Evolutionary conservation across 1,140 invertebrate genomes (phyloP), one percentile per base, ranked within the genome.

Genomic region (Apis laboriosa): DNA sequence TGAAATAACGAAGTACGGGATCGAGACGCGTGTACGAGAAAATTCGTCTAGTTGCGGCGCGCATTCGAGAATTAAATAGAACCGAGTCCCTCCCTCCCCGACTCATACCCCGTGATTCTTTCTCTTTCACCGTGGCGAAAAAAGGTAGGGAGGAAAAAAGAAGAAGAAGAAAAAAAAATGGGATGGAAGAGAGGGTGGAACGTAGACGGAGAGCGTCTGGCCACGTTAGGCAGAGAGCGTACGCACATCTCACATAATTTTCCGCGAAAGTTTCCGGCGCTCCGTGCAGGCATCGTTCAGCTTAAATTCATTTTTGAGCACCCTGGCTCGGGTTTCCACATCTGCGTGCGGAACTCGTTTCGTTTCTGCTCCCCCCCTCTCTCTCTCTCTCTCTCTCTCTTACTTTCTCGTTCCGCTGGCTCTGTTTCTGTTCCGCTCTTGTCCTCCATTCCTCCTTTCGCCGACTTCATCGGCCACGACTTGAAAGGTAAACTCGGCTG

Each of bases 241-340:
- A 61, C 8, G 67, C 58, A 60, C 81, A 78, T 83, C 84, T 86
- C 83, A 83, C 83, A 88, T 90, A 88, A 92, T 90, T 90, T 92
- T 88, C 78, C 88, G 84, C 86, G 79, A 90, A 91, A 89, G 75
- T 91, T 90, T 90, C 74, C 71, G 66, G 49, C 63, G 87, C 67
- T 83, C 51, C 79, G 58, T 70, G 75, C 77, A 82, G 86, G 77
- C 85, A 80, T 79, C 86, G 86, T 68, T 80, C 74, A 77, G 84
- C 84, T 88, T 90, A 90, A 92, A 92, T 90, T 90, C 89, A 89
- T 90, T 87, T 89, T 85, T 85, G 68, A 86, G 88, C 81, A 84
- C 70, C 80, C 60, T 68, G 86, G 84, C 51, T 87, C 86, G 71
- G 84, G 77, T 88, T 88, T 88, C 86, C 86, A 79, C 82, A 80